A percentile compares a stretch with the other conserved stretches of the same genome.
These are phyloP conservation scores for Echiichthys vipera DNA, from an alignment of 2,797 vertebrate genomes.

Conservation along the genomic window DNA sequence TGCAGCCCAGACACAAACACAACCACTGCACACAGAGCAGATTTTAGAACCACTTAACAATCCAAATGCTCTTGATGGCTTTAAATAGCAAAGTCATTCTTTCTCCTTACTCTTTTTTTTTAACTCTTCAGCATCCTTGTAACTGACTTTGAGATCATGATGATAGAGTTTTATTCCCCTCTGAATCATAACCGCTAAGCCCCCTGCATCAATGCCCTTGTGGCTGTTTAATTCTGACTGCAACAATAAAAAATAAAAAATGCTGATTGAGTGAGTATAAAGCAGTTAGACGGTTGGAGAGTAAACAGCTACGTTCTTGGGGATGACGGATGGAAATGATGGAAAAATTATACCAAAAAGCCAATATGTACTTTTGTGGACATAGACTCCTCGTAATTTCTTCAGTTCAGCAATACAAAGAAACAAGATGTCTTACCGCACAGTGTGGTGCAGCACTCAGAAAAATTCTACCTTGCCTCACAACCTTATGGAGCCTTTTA, in stretches of 20 bases:
- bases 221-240: constrained; percentile 31
- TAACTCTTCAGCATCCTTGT: constrained; percentile 13
- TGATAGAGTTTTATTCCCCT: constrained; percentile 39
- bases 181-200: constrained; percentile 51
- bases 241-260: constrained; percentile 40
- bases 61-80: constrained; percentile 27
- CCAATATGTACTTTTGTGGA: neutral
- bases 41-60: constrained; percentile 62
- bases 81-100: constrained; percentile 38
- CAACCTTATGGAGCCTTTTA: constrained; percentile 10
- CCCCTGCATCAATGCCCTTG: constrained; percentile 37
- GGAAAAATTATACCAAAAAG: constrained; percentile 18
- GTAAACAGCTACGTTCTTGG: neutral
- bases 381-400: constrained; percentile 5
- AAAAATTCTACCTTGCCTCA: constrained; percentile 11
- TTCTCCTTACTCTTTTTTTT: constrained; percentile 3
- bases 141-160: constrained; percentile 63
- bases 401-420: constrained; percentile 22
- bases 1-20: constrained; percentile 48
- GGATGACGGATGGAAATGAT: neutral
- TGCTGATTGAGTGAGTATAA: constrained; percentile 31
- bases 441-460: constrained; percentile 7
- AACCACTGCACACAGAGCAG: constrained; percentile 15
- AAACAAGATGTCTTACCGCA: constrained; percentile 12
- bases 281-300: neutral